Base-by-base conservation (phyloP, 2,113 vertebrate species). In the Gulo gulo region DNA sequence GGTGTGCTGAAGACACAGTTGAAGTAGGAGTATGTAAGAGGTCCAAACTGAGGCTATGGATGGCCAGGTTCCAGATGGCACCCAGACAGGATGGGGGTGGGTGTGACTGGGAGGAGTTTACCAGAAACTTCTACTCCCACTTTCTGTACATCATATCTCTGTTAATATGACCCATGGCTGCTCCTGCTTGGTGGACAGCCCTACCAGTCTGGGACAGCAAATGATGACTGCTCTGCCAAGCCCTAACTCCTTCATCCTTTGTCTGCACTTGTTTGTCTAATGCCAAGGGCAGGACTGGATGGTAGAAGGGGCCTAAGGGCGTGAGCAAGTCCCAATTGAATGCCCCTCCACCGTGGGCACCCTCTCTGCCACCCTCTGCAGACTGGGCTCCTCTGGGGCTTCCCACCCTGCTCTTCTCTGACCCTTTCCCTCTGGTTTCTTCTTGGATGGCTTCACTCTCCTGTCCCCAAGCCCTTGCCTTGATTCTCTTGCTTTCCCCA, bases 311-410 rank as follows among this genome's bases (percentile, higher is more conserved):
- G 57, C 20, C 59, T 76, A 12, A 57, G 13, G 36, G 4, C 8
- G 16, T 15, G 26, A 14, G 34, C 6, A 36, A 2, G 6, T 14
- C 2, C 39, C 52, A 42, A 50, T 2, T 39, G n/a, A 24, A 29
- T 0, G 12, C 5, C 39, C 12, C 24, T 6, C 0, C 13, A 47
- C 7, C 2, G 55, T 16, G 0, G 34, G 5, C 2, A 8, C 20
- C 23, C 36, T 65, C 42, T 67, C 76, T 36, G 29, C 14, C 14
- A 13, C 55, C 65, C 50, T 12, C 45, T 52, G 7, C 6, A 31
- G 50, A 14, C 50, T 23, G 39, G 31, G 39, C 23, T 88, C 24
- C 63, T 57, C 55, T 29, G 39, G 26, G 42, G 50, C 21, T 73
- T 47, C 67, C 45, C 42, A n/a, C 42, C 39, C 26, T 47, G 1